Conservation (phyloP, 2,888 invertebrate species). For the Eupithecia subumbrata region DNA sequence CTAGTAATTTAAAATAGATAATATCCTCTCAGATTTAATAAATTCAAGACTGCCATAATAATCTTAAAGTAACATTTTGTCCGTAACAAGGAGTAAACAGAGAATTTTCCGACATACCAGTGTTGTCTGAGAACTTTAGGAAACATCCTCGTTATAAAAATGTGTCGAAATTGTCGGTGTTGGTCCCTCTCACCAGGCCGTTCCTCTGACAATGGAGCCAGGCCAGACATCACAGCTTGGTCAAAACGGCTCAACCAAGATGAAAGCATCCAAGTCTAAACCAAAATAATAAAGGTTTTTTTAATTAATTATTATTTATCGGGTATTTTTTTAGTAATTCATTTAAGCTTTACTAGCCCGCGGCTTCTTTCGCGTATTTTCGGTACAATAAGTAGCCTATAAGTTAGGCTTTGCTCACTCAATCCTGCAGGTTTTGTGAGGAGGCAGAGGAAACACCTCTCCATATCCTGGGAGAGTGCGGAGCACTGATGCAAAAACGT, state of each 20-base stretch:
- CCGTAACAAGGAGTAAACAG: slow-evolving; percentile 3
- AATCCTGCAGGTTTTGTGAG: too few species aligned
- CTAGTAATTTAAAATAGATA: background rate
- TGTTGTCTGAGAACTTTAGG: slow-evolving; percentile 6
- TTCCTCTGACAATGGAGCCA: slow-evolving; percentile 20
- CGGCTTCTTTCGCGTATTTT: too few species aligned
- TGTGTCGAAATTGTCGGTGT: slow-evolving; percentile 13
- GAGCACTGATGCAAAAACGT: too few species aligned
- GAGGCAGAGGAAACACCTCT: too few species aligned
- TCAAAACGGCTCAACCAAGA: background rate
- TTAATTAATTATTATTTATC: too few species aligned
- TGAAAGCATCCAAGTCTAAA: background rate
- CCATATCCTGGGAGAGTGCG: too few species aligned
- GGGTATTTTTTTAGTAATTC: too few species aligned
- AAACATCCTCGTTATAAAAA: slow-evolving; percentile 14
- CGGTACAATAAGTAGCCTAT: too few species aligned
- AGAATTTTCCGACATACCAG: background rate
- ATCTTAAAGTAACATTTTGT: background rate
- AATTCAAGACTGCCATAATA: background rate
- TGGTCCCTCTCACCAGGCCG: slow-evolving; percentile 16
- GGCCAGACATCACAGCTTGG: slow-evolving; percentile 5
- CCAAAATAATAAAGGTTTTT: too few species aligned
- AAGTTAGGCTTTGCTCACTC: too few species aligned
- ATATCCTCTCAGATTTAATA: background rate
- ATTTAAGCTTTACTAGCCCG: too few species aligned